Base-by-base conservation (phyloP, 2,797 vertebrate species). In the Aphelocoma californica region DNA sequence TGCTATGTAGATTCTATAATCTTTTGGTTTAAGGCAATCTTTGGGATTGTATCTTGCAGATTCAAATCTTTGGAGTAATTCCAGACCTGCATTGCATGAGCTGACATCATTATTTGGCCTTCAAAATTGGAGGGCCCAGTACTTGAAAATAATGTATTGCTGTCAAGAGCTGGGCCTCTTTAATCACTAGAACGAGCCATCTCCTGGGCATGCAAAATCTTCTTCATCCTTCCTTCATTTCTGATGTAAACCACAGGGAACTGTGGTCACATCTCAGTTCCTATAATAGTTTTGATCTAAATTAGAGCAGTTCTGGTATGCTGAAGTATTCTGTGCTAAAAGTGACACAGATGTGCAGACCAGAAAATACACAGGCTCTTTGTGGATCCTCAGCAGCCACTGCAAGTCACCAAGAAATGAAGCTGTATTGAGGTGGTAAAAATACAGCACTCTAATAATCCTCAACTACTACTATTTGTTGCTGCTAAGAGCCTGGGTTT, bases 401-500 rank as follows among this genome's bases (percentile, higher is more conserved):
- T 85, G 45, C n/a, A 7, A 32, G 60, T 60, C 1, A 2, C 66
- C 73, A 69, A 84, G 47, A 94, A 42, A 61, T 64, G 45, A 58
- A 50, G 40, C 66, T 74, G 77, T 44, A 40, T 51, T 36, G 74
- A 36, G 29, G 31, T 54, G 74, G 83, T 88, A 79, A 72, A 93
- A 91, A 42, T 38, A 56, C 51, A 88, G 73, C 62, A 60, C 73
- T 84, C 58, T 66, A 86, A 61, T 91, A 94, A 71, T 81, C 58
- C 79, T 74, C 72, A 61, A 12, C 84, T 92, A 61, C 90, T 95
- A 53, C 79, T 92, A 17, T 94, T 94, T 93, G 91, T 94, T 95
- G 91, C 88, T 88, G 73, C 82, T 90, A 44, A 67, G 65, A 94
- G 85, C 45, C 85, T 90, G 88, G 60, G 29, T 71, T 95, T 95